Percentiles rank a stretch among this genome's conserved stretches.
phyloP scores from a whole-genome alignment of 2,797 vertebrate species.

The Labroides dimidiatus region DNA sequence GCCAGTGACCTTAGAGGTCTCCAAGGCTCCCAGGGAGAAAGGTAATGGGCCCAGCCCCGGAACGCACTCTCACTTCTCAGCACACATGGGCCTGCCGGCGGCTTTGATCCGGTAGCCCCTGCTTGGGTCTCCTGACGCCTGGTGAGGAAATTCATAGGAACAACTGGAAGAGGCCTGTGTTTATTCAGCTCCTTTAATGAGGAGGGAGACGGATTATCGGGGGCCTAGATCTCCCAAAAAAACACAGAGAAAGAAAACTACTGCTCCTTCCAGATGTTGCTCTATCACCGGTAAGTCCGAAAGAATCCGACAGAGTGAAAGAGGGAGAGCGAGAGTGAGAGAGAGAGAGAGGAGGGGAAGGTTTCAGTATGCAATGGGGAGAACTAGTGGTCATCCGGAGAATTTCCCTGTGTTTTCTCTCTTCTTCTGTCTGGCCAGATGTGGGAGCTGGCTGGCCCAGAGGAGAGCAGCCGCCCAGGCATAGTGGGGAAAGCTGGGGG shows the following conservation, averaged over 20 bases:
- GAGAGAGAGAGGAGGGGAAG: slow-evolving; percentile 35
- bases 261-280: slow-evolving; percentile 86
- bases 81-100: slow-evolving; percentile 75
- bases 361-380: slow-evolving; percentile 60
- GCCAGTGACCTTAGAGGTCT: slow-evolving; percentile 76
- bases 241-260: slow-evolving; percentile 80
- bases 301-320: slow-evolving; percentile 68
- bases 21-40: slow-evolving; percentile 74
- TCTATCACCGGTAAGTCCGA: slow-evolving; percentile 80
- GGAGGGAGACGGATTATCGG: slow-evolving; percentile 87
- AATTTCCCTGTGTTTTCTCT: slow-evolving; percentile 73
- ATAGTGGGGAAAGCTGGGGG: slow-evolving; percentile 58
- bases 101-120: slow-evolving; percentile 85
- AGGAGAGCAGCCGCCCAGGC: slow-evolving; percentile 64
- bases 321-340: slow-evolving; percentile 32
- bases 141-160: slow-evolving; percentile 88
- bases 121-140: slow-evolving; percentile 84
- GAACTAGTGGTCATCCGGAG: slow-evolving; percentile 67
- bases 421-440: slow-evolving; percentile 80
- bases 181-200: slow-evolving; percentile 90
- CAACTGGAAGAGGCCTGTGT: slow-evolving; percentile 89
- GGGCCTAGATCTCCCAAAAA: slow-evolving; percentile 82
- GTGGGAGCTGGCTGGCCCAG: slow-evolving; percentile 73
- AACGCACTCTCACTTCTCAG: slow-evolving; percentile 74
- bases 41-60: slow-evolving; percentile 81